Conservation (phyloP, 2,888 invertebrate species). For the Cantharis rufa region DNA sequence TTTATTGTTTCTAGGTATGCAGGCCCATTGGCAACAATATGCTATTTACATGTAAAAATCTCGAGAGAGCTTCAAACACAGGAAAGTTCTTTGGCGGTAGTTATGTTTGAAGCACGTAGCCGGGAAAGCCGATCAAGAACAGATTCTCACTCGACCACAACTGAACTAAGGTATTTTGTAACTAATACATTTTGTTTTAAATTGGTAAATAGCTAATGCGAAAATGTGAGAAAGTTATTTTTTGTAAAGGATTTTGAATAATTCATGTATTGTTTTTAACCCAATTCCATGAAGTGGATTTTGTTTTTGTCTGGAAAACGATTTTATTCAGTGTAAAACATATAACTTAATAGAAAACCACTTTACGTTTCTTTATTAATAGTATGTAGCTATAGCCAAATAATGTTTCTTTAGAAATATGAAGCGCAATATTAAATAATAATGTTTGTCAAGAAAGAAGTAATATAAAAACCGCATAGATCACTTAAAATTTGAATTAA, state of each 20-base stretch:
- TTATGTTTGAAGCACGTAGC: conserved; percentile 61
- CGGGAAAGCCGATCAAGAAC: conserved; percentile 46
- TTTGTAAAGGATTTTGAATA: not conserved
- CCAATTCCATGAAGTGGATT: not conserved
- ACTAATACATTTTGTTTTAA: not conserved
- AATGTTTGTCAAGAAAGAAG: too few species aligned
- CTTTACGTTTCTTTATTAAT: not conserved
- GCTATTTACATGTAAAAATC: conserved; percentile 68
- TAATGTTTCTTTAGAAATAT: not conserved
- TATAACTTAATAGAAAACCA: not conserved
- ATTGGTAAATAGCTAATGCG: not conserved
- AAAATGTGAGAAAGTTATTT: not conserved
- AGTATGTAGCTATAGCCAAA: too few species aligned
- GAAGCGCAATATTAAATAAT: not conserved
- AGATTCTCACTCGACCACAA: conserved; percentile 49
- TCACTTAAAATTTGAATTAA: not conserved
- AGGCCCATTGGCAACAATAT: conserved; percentile 63
- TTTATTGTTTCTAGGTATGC: conserved; percentile 57
- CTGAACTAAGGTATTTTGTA: conserved; percentile 46
- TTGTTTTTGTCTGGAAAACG: not conserved
- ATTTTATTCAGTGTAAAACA: not conserved
- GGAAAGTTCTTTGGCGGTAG: conserved; percentile 60
- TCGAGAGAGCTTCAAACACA: conserved; percentile 65
- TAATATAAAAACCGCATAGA: not conserved
- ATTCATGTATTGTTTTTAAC: not conserved